Base-by-base conservation (phyloP, 2,113 vertebrate genomes). In the Syngnathus scovelli region DNA sequence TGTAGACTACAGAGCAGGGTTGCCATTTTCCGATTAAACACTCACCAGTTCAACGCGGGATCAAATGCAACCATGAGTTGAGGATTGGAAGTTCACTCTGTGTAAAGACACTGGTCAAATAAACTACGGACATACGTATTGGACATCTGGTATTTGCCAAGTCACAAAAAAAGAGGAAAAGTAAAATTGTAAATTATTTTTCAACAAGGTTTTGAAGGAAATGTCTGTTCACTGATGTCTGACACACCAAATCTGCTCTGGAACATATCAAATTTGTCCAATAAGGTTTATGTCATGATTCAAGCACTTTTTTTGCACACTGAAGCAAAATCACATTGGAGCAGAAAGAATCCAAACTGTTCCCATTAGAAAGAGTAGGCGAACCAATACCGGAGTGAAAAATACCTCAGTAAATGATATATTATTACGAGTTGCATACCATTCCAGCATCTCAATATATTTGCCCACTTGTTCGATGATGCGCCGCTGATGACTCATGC, bases 401-500 rank as follows among this genome's bases (percentile, higher is more conserved):
- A 51, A 33, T 56, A 56, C 15, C 54, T 33, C 27, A 2, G 12
- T 1, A 15, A 33, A 56, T 27, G 54, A 33, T 6, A 58, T 8
- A 36, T 15, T 33, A 33, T 33, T 33, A 3, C 2, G 3, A 33
- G 27, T 33, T 33, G 27, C 27, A 33, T 27, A 1, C 27, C 9
- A 55, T 55, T 23, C 1, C 12, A 58, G 49, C 39, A 60, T 37
- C 68, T 33, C 64, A 16, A 62, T 54, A 48, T 64, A 69, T 68
- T 59, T 58, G 36, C 58, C 8, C 18, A 38, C 4, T 41, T 48
- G 68, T 72, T 39, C 55, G 49, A 68, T 61, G 60, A 13, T 64
- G 67, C 37, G 27, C 58, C 66, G 67, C 61, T 58, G 72, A 68
- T 85, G 84, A 87, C 74, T 85, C 84, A 87, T 81, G 70, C 66